Evolutionary conservation across 2,888 invertebrate genomes (phyloP).

Genomic region (Eucriotettix oculatus): DNA sequence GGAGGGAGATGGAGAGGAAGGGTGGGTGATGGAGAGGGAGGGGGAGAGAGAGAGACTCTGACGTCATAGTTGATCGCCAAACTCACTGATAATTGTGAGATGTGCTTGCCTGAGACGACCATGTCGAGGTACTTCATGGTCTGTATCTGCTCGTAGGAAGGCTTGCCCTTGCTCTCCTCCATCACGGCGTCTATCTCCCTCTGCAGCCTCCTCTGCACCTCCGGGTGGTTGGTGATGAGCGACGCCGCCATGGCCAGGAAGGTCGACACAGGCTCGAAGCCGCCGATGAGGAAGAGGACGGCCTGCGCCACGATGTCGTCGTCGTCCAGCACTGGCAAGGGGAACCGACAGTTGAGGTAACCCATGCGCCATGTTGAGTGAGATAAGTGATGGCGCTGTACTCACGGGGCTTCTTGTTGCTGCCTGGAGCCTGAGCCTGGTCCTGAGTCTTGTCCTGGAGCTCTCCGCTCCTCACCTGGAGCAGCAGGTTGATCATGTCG

Average conservation of each 20-base stretch:
- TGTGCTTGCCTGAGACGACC: conserved; percentile 24
- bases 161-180: conserved; percentile 6
- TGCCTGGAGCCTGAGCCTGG: neutral
- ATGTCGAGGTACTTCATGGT: conserved; percentile 42
- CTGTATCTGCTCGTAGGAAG: conserved; percentile 23
- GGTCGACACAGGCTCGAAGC: conserved; percentile 9
- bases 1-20: too few relatives aligned
- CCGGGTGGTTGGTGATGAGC: conserved; percentile 6
- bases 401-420: too few relatives aligned
- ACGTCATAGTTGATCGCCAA: too few relatives aligned
- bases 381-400: too few relatives aligned
- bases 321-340: neutral
- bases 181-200: conserved; percentile 5
- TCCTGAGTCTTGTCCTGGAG: neutral
- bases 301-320: conserved; percentile 10
- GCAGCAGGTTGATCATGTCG: neutral
- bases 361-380: too few relatives aligned
- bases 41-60: too few relatives aligned
- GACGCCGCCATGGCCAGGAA: conserved; percentile 4
- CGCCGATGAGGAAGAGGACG: conserved; percentile 9
- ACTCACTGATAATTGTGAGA: too few relatives aligned
- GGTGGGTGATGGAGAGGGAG: too few relatives aligned
- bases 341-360: neutral
- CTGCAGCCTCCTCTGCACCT: conserved; percentile 5
- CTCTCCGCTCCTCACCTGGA: neutral